Conservation (phyloP, 2,797 vertebrate genomes). For the Semaprochilodus insignis region DNA sequence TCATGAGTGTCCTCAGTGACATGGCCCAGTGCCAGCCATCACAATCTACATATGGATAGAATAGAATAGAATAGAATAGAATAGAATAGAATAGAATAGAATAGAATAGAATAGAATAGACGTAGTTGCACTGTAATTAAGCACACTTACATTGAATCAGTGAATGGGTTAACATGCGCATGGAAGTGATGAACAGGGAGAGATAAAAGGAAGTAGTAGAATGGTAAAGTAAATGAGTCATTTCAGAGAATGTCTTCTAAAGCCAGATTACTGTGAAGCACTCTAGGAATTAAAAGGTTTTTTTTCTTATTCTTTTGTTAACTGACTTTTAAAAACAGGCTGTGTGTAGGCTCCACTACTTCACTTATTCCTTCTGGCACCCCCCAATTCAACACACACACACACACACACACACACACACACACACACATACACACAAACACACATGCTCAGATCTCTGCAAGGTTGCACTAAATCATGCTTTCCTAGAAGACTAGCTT, state of each 20-base stretch:
- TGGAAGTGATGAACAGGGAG: neutral
- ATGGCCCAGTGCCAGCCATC: neutral
- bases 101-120: neutral
- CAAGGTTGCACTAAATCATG: neutral
- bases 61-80: neutral
- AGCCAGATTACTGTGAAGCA: neutral
- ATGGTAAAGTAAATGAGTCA: neutral
- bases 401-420: constrained; percentile 3
- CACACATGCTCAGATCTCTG: neutral
- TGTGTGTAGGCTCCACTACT: neutral
- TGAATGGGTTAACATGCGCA: neutral
- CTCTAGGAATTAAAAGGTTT: neutral
- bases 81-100: neutral
- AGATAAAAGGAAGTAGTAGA: neutral
- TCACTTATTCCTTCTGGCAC: constrained; percentile 1
- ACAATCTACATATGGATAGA: neutral
- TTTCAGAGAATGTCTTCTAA: neutral
- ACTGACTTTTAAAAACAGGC: neutral
- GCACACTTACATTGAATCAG: neutral
- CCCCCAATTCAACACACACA: neutral
- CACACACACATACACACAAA: neutral
- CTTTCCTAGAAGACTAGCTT: neutral
- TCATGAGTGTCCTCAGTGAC: constrained; percentile 8
- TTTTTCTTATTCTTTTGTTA: neutral
- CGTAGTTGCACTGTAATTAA: neutral